These are phyloP conservation scores for Scaptomyza cyrtandrae DNA, from an alignment of 2,888 invertebrate species.

Conservation along the genomic window DNA sequence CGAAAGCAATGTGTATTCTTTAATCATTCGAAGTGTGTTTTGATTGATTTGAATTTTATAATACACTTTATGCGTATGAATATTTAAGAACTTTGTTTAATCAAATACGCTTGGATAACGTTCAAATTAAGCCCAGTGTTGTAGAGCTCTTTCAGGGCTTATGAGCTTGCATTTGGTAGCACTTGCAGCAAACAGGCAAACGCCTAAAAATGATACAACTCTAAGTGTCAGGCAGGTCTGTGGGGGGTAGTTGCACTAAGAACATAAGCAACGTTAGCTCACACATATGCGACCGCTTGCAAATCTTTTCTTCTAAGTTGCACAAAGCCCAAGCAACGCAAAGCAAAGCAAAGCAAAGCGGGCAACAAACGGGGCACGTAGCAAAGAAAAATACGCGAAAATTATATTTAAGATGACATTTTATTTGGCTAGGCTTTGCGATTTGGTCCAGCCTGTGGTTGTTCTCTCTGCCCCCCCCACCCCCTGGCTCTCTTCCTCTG, in stretches of 20 bases:
- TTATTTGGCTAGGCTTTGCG: constrained; percentile 58
- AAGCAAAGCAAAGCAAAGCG: constrained; percentile 19
- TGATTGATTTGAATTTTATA: neutral
- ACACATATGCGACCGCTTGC: constrained; percentile 67
- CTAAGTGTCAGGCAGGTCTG: constrained; percentile 19
- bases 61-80: too few relatives aligned
- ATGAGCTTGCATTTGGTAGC: constrained; percentile 34
- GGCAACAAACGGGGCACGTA: constrained; percentile 47
- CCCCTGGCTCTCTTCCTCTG: too few relatives aligned
- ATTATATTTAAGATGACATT: constrained; percentile 81
- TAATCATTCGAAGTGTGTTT: too few relatives aligned
- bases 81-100: too few relatives aligned
- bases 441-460: constrained; percentile 47
- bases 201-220: constrained; percentile 60
- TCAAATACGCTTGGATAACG: neutral
- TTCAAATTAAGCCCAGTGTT: neutral
- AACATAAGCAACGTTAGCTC: constrained; percentile 17
- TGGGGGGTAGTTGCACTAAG: neutral
- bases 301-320: constrained; percentile 67
- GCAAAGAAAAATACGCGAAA: constrained; percentile 73
- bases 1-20: too few relatives aligned
- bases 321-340: constrained; percentile 15
- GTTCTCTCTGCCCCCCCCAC: neutral
- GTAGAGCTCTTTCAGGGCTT: constrained; percentile 16
- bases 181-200: neutral